Evolutionary conservation across 2,113 vertebrate genomes (phyloP).

Genomic region (Rattus rattus): DNA sequence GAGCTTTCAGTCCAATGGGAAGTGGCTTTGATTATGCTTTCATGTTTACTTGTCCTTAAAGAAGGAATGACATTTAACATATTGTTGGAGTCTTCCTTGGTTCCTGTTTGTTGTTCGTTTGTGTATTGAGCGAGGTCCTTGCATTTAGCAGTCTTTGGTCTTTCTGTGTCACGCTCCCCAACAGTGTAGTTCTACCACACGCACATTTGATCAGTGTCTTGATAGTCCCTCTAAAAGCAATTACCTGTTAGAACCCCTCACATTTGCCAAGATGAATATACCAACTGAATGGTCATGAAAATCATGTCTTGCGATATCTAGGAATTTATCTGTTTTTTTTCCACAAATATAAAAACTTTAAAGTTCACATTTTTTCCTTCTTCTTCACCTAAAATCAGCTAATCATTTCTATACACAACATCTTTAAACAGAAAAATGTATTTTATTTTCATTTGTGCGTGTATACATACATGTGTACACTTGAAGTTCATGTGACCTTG

Average conservation of each 20-base stretch:
- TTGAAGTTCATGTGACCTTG: not conserved
- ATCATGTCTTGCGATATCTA: constrained; percentile 25
- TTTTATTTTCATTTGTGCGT: not conserved
- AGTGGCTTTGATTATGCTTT: constrained; percentile 18
- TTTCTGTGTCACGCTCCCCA: not conserved
- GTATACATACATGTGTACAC: not conserved
- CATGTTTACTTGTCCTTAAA: not conserved
- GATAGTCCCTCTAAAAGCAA: not conserved
- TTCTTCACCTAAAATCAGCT: not conserved
- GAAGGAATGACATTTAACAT: not conserved
- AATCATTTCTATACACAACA: not conserved
- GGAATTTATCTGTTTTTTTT: not conserved
- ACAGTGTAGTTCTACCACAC: not conserved
- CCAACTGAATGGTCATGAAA: not conserved
- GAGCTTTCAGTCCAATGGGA: not conserved
- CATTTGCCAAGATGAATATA: not conserved
- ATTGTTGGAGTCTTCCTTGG: not conserved
- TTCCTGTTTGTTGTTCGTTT: not conserved
- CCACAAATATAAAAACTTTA: not conserved
- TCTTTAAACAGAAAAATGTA: not conserved
- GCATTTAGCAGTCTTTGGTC: not conserved
- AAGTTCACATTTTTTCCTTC: not conserved
- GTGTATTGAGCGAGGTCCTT: not conserved
- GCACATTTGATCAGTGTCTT: not conserved
- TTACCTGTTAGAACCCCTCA: not conserved